A percentile compares a stretch with the other conserved stretches of the same genome.
These are phyloP conservation scores for Pinna nobilis DNA, from an alignment of 1,140 invertebrate species.

Conservation along the genomic window DNA sequence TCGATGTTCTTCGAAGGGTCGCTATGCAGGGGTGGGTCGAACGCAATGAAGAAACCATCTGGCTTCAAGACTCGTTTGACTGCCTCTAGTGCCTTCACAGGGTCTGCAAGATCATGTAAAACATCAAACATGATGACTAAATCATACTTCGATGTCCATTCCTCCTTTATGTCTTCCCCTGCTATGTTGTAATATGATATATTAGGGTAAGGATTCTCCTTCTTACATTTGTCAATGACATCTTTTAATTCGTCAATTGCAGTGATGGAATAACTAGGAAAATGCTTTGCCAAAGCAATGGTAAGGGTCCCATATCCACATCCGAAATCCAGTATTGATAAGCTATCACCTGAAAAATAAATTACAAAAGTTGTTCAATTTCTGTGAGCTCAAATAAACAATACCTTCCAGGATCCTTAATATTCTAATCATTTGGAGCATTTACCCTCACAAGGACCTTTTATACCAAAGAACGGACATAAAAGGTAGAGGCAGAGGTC, in stretches of 20 bases:
- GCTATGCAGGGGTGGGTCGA: constrained; percentile 22
- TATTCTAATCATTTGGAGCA: too few relatives aligned
- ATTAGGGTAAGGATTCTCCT: neutral
- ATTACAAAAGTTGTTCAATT: too few relatives aligned
- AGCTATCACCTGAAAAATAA: too few relatives aligned
- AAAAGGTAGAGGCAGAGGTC: too few relatives aligned
- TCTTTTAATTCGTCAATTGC: constrained; percentile 12
- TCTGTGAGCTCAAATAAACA: too few relatives aligned
- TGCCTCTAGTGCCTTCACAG: neutral
- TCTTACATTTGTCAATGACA: neutral
- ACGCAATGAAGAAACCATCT: neutral
- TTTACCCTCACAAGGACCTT: too few relatives aligned
- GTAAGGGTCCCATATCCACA: constrained; percentile 27
- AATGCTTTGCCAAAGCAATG: neutral
- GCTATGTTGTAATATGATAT: neutral
- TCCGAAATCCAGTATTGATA: constrained; percentile 32
- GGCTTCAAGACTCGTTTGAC: constrained; percentile 23
- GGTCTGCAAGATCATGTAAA: constrained; percentile 38
- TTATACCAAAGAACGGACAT: too few relatives aligned
- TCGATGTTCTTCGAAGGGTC: constrained; percentile 12
- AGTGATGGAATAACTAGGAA: neutral
- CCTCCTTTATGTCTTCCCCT: neutral
- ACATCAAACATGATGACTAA: constrained; percentile 24
- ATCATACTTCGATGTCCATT: constrained; percentile 30
- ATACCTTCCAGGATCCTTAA: too few relatives aligned